phyloP scores from a whole-genome alignment of 2,113 vertebrate genomes.

The Motacilla tschutschensis region DNA sequence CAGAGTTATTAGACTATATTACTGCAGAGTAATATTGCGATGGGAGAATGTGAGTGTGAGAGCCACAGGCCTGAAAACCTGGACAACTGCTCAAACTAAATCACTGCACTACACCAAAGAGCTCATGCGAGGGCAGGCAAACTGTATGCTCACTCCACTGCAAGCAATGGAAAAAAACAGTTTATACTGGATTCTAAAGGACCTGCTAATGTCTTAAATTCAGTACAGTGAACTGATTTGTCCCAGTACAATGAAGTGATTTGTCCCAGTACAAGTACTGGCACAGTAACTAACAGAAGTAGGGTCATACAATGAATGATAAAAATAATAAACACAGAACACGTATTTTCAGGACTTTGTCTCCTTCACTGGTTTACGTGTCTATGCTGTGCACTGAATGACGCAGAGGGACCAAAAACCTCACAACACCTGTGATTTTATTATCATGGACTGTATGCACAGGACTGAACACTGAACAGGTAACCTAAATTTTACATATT shows the following conservation, averaged over 20 bases:
- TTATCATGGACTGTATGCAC: background rate
- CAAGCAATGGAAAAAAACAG: background rate
- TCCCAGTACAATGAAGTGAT: no score
- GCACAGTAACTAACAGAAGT: background rate
- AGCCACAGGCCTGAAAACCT: background rate
- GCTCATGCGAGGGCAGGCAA: background rate
- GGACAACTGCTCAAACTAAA: background rate
- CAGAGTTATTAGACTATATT: no score
- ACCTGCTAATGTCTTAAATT: background rate
- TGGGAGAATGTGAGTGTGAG: fast-evolving
- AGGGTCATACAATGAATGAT: background rate
- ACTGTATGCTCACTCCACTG: fast-evolving
- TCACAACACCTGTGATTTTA: background rate
- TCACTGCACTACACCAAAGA: background rate
- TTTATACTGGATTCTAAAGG: background rate
- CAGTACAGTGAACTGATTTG: background rate
- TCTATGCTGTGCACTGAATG: background rate
- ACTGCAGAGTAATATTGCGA: background rate
- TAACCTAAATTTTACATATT: background rate
- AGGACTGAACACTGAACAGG: background rate
- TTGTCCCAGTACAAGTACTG: background rate
- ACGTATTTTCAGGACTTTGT: background rate
- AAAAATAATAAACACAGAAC: background rate
- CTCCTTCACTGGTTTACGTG: background rate
- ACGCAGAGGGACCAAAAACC: background rate